These are phyloP conservation scores for Atta colombica DNA, from an alignment of 1,140 invertebrate species.

Conservation along the genomic window DNA sequence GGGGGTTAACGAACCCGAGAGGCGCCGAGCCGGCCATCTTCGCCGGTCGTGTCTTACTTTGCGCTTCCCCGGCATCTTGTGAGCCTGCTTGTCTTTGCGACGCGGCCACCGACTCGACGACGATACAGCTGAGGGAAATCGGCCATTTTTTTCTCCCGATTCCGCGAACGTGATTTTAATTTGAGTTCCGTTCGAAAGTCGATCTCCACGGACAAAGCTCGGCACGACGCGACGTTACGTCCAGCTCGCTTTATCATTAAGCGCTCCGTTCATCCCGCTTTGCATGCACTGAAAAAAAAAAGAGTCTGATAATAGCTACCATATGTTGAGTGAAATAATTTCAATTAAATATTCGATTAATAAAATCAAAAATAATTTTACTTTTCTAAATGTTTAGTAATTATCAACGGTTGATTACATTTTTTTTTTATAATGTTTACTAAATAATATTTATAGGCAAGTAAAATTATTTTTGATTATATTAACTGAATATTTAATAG, in stretches of 20 bases:
- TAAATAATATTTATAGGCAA: no score
- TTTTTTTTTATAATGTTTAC: no score
- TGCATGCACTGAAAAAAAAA: no score
- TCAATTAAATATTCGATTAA: no score
- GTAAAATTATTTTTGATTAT: no score
- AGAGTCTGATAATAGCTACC: no score
- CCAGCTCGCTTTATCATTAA: background rate
- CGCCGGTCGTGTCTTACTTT: slow-evolving; percentile 82
- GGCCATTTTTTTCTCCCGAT: slow-evolving; percentile 74
- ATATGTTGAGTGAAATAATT: no score
- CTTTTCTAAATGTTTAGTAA: no score
- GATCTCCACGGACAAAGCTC: slow-evolving; percentile 30
- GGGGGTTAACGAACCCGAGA: slow-evolving; percentile 83
- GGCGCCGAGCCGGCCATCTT: slow-evolving; percentile 74
- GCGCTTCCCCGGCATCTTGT: slow-evolving; percentile 57
- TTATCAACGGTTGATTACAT: no score
- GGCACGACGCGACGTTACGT: background rate
- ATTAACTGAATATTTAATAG: no score
- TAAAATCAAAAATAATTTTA: no score
- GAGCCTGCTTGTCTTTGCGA: slow-evolving; percentile 56
- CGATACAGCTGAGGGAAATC: slow-evolving; percentile 77
- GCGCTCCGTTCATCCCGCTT: background rate
- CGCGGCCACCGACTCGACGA: slow-evolving; percentile 2
- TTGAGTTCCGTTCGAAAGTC: slow-evolving; percentile 68
- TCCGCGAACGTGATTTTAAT: slow-evolving; percentile 69